A percentile compares a stretch with the other conserved stretches of the same genome.
Conservation (phyloP, 2,888 invertebrate species). For the Euproctis similis region DNA sequence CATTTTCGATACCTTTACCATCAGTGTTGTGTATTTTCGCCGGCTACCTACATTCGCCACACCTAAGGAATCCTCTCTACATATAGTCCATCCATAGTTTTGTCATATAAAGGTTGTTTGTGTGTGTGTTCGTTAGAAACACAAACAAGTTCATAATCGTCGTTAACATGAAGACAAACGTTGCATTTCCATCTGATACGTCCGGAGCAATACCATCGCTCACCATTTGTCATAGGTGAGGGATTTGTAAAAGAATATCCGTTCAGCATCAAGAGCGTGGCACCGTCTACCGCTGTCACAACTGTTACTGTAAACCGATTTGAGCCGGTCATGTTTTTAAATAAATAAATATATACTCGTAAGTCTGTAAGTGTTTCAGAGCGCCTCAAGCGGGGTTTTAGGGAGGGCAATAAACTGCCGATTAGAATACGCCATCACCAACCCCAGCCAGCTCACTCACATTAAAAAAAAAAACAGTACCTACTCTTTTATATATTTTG, state of each 20-base stretch:
- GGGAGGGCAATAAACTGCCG: too few relatives aligned
- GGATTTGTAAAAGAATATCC: slow-evolving; percentile 63
- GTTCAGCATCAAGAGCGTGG: slow-evolving; percentile 60
- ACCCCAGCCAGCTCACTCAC: too few relatives aligned
- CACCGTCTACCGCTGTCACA: slow-evolving; percentile 63
- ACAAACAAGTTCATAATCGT: slow-evolving; percentile 64
- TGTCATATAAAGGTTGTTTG: slow-evolving; percentile 50
- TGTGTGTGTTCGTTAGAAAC: slow-evolving; percentile 58
- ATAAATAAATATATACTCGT: too few relatives aligned
- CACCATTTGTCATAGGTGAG: slow-evolving; percentile 57
- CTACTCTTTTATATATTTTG: too few relatives aligned
- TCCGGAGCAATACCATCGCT: slow-evolving; percentile 65
- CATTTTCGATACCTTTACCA: too few relatives aligned
- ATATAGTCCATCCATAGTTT: slow-evolving; percentile 51
- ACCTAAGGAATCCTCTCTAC: slow-evolving; percentile 26
- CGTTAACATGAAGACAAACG: slow-evolving; percentile 63
- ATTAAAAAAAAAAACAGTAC: too few relatives aligned
- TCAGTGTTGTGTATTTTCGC: too few relatives aligned
- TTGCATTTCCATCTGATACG: slow-evolving; percentile 49
- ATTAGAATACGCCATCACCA: too few relatives aligned
- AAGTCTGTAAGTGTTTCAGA: too few relatives aligned
- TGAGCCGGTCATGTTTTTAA: slow-evolving; percentile 8
- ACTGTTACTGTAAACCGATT: slow-evolving; percentile 54
- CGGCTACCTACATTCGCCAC: too few relatives aligned
- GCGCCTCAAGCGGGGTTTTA: too few relatives aligned